A percentile compares a stretch with the other conserved stretches of the same genome.
phyloP scores from a whole-genome alignment of 35 echinoderm and acorn worm species.

The Strongylocentrotus purpuratus region DNA sequence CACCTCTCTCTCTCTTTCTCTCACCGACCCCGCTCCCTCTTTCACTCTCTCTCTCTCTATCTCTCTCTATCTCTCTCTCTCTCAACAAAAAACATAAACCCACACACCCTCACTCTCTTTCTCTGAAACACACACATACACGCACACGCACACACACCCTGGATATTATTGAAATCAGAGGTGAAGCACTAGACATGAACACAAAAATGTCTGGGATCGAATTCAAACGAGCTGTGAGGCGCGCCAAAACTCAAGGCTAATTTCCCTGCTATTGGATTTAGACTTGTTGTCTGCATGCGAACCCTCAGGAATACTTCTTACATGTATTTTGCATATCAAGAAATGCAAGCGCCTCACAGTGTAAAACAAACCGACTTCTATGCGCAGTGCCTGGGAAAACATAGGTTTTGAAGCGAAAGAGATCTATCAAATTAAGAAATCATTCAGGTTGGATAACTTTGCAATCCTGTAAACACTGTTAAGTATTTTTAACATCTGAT shows the following conservation, averaged over 20 bases:
- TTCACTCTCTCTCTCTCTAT: no score
- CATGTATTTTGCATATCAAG: slow-evolving; percentile 16
- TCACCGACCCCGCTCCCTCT: no score
- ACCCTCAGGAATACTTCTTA: neutral
- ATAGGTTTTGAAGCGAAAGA: neutral
- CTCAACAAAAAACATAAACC: no score
- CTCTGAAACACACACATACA: no score
- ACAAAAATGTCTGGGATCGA: neutral
- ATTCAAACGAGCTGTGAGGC: neutral
- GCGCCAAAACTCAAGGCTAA: slow-evolving; percentile 15
- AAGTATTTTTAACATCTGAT: no score
- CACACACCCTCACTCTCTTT: no score
- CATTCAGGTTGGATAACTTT: neutral
- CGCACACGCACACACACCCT: no score
- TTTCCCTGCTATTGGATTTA: neutral
- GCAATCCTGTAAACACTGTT: neutral
- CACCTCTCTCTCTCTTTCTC: no score
- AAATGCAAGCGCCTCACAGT: neutral
- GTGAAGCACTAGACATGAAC: neutral
- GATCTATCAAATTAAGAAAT: neutral
- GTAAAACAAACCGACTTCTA: neutral
- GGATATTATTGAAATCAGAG: neutral
- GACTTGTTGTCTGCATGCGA: neutral
- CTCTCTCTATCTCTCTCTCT: no score
- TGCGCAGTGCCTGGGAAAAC: neutral